phyloP scores from a whole-genome alignment of 2,113 vertebrate species.

The Lathamus discolor region DNA sequence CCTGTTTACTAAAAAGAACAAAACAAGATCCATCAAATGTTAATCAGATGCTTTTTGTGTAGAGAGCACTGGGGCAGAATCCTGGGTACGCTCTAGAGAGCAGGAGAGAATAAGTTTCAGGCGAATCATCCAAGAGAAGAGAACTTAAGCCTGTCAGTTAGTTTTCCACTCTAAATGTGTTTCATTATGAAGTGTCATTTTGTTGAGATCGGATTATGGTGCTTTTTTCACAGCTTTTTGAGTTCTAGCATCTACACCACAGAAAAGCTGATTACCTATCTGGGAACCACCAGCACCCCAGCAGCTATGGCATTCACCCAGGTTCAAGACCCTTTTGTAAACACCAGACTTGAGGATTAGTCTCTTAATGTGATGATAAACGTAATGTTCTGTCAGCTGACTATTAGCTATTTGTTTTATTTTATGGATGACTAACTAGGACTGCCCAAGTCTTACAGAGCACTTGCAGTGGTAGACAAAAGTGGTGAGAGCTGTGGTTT shows the following conservation, averaged over 20 bases:
- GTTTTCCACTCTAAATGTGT: background rate
- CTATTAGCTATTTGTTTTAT: background rate
- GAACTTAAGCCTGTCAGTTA: background rate
- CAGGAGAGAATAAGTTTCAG: background rate
- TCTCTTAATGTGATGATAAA: background rate
- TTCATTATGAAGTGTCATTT: background rate
- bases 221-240: background rate
- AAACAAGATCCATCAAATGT: slow-evolving; percentile 5
- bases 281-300: background rate
- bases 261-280: background rate
- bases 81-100: background rate
- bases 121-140: background rate
- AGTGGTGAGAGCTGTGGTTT: background rate
- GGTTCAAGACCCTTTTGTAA: background rate
- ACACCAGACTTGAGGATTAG: background rate
- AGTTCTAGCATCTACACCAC: background rate
- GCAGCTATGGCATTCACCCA: background rate
- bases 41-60: slow-evolving; percentile 5
- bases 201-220: background rate
- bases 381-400: background rate
- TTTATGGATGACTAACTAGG: slow-evolving; percentile 8
- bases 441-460: background rate
- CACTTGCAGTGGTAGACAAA: background rate
- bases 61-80: background rate
- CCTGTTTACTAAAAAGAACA: slow-evolving; percentile 21